These are phyloP conservation scores for Pitta sordida DNA, from an alignment of 2,113 vertebrate species.

Conservation along the genomic window DNA sequence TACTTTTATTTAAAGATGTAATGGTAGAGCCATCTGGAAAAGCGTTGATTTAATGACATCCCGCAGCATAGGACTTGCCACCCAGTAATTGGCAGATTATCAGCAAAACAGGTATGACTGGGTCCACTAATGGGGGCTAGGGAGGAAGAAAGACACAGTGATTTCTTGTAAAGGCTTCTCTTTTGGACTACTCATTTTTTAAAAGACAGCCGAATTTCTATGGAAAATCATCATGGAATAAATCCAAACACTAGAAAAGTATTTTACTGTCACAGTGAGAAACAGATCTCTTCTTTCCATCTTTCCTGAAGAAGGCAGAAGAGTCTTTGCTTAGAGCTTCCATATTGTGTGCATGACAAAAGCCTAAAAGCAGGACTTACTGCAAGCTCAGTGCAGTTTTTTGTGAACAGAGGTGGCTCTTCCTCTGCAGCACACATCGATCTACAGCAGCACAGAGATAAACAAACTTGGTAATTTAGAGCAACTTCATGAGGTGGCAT, in stretches of 20 bases:
- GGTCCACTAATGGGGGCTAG: neutral
- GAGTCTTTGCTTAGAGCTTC: neutral
- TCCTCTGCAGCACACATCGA: neutral
- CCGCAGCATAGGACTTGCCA: neutral
- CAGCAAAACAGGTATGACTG: neutral
- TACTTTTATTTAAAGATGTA: constrained; percentile 56
- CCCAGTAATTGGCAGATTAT: neutral
- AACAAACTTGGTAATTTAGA: neutral
- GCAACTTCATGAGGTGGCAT: neutral
- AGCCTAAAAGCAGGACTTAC: neutral
- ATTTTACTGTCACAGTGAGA: neutral
- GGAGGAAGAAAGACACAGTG: neutral
- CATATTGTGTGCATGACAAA: neutral
- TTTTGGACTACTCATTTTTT: neutral
- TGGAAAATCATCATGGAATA: neutral
- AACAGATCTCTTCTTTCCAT: neutral
- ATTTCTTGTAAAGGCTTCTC: neutral
- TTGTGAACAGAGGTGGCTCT: neutral
- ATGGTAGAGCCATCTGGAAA: constrained; percentile 44
- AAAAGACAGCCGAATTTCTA: neutral
- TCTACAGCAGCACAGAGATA: neutral
- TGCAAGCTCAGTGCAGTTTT: neutral
- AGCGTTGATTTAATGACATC: constrained; percentile 7
- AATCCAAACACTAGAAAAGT: neutral
- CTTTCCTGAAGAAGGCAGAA: neutral